These are phyloP conservation scores for Crypturellus tataupa DNA, from an alignment of 2,797 vertebrate species.

Conservation along the genomic window DNA sequence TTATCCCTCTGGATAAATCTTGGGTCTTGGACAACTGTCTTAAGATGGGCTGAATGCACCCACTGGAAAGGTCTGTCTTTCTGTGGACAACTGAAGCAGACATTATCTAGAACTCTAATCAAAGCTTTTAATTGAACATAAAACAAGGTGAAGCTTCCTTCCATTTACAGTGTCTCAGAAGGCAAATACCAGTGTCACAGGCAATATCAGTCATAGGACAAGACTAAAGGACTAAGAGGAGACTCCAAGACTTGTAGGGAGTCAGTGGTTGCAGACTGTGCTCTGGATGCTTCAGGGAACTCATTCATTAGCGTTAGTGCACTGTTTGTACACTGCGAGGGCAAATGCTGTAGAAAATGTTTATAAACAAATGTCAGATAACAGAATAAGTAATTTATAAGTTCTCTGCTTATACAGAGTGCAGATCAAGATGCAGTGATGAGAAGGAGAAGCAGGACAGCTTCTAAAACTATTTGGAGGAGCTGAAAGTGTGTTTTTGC, in stretches of 20 bases:
- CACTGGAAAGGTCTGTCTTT: neutral
- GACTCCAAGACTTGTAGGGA: neutral
- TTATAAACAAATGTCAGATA: constrained; percentile 56
- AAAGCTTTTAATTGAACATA: neutral
- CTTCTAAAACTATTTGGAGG: constrained; percentile 13
- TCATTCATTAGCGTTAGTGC: neutral
- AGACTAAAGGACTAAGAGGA: neutral
- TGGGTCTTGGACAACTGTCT: neutral
- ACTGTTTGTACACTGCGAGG: constrained; percentile 31
- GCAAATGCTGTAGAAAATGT: constrained; percentile 28
- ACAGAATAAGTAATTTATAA: constrained; percentile 18
- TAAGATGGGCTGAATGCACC: neutral
- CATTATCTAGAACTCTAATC: neutral
- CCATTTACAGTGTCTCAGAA: neutral
- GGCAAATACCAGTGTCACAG: neutral
- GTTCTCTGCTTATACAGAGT: constrained; percentile 15
- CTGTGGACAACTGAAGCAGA: neutral
- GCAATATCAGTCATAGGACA: neutral
- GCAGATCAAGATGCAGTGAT: neutral
- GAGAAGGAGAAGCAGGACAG: neutral
- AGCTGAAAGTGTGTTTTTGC: neutral
- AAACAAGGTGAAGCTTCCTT: neutral
- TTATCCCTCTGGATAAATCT: no score
- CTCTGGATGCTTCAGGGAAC: neutral
- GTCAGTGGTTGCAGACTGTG: neutral